These are phyloP conservation scores for Plemyria rubiginata DNA, from an alignment of 2,888 invertebrate species.

Conservation along the genomic window DNA sequence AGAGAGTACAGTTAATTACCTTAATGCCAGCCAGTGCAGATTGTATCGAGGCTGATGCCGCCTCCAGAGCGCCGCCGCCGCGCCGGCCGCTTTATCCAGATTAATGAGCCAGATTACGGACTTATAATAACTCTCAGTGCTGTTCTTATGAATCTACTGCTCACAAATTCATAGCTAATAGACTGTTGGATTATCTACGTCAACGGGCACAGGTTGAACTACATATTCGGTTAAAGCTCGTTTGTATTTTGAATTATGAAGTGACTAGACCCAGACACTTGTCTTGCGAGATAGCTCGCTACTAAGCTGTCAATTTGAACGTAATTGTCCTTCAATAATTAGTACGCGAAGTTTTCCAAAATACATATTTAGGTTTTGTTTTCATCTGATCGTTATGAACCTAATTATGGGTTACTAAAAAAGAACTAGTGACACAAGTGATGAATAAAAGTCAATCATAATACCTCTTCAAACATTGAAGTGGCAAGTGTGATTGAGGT, in stretches of 20 bases:
- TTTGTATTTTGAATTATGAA: not conserved
- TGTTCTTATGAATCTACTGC: not conserved
- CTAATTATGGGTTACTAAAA: too few species aligned
- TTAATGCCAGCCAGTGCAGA: constrained; percentile 34
- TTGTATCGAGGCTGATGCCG: constrained; percentile 24
- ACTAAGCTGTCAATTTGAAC: not conserved
- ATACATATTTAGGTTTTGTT: too few species aligned
- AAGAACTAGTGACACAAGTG: not conserved
- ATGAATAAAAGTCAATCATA: not conserved
- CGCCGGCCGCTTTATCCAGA: constrained; percentile 23
- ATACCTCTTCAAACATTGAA: not conserved
- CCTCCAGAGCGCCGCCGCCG: too few species aligned
- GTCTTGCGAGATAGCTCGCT: not conserved
- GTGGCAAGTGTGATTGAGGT: not conserved
- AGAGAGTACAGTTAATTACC: constrained; percentile 38
- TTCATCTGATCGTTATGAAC: too few species aligned
- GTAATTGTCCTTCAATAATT: not conserved
- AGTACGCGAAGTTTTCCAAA: too few species aligned
- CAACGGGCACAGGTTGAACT: not conserved
- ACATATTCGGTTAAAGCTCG: not conserved
- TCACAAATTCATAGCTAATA: not conserved
- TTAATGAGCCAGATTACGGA: constrained; percentile 25
- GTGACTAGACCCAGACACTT: not conserved
- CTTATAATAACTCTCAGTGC: constrained; percentile 11
- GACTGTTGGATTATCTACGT: not conserved